Conservation (phyloP, 1,140 invertebrate genomes). For the Neodiprion fabricii region DNA sequence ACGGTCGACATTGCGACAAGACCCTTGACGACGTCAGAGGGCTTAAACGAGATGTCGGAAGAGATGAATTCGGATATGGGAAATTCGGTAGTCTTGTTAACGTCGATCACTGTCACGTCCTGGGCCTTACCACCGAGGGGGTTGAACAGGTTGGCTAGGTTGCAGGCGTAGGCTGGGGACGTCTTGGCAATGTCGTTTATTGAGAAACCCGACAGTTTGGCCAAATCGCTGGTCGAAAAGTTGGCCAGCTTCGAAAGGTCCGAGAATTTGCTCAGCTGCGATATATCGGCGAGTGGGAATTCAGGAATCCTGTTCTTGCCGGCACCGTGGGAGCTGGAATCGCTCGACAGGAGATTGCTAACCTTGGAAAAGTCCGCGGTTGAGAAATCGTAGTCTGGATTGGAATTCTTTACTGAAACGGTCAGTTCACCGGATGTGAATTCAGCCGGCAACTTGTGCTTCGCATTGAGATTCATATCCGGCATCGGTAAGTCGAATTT, state of each 20-base stretch:
- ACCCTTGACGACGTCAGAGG: neutral
- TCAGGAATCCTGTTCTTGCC: constrained; percentile 35
- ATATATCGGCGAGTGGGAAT: constrained; percentile 50
- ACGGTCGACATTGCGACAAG: neutral
- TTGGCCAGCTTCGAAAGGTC: constrained; percentile 48
- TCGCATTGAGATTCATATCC: constrained; percentile 33
- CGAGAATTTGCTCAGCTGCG: constrained; percentile 49
- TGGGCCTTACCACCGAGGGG: constrained; percentile 37
- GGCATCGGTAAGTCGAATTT: constrained; percentile 39
- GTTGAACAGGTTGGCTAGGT: constrained; percentile 56
- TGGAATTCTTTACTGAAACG: constrained; percentile 54
- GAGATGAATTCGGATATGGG: constrained; percentile 20
- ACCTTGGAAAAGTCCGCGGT: constrained; percentile 49
- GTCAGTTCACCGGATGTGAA: constrained; percentile 55
- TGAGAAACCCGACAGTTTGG: constrained; percentile 53
- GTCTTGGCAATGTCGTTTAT: constrained; percentile 55
- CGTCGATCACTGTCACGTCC: constrained; percentile 31
- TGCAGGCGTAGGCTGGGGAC: constrained; percentile 53
- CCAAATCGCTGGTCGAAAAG: constrained; percentile 50
- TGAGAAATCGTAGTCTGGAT: constrained; percentile 54
- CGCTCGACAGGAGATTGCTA: constrained; percentile 30
- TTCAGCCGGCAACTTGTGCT: constrained; percentile 45
- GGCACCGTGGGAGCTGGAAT: constrained; percentile 20
- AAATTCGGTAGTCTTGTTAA: constrained; percentile 46
- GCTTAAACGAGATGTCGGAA: neutral